Base-by-base conservation (phyloP, 2,888 invertebrate genomes). In the Dichetophora obliterata region DNA sequence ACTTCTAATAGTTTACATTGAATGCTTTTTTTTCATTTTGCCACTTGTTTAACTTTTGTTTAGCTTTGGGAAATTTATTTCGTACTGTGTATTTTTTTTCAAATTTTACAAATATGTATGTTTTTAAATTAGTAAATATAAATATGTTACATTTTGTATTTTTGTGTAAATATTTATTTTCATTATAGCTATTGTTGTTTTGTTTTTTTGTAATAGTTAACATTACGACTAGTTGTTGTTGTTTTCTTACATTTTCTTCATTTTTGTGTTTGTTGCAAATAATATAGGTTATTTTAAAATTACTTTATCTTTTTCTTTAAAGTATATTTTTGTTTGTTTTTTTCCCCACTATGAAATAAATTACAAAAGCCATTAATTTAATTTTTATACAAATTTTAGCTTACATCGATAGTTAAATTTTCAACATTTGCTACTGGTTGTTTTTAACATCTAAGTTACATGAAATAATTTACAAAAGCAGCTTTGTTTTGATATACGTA, bases 281-380 rank as follows among this genome's bases (percentile, higher is more conserved):
- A 71, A 59, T 74, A 65, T 48, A 66, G 72, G 74, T 52, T 59
- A 75, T 75, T 76, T 75, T 73, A 19, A 61, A 59, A 61, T 50
- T 68, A 9, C 66, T 66, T 19, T 76, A 54, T 68, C 48, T 72
- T 75, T 57, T 69, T 72, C 54, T 71, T 70, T 68, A 37, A 0
- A 48, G 50, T 37, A 59, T 77, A 80, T 80, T 81, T 80, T 75
- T 68, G 80, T 81, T 76, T 76, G 61, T 82, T 79, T 63, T 74
- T 43, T 71, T 77, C 63, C 80, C 77, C 81, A 79, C 82, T 77
- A 71, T 82, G 86, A 87, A 87, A 85, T 87, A 84, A 83, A 83
- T 86, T 86, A 86, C 86, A 86, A 87, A 86, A 87, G 86, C 87
- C 81, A 81, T 81, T 83, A 81, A 79, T 83, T 84, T 71, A 24